Conservation (phyloP, 1,140 invertebrate genomes). For the Philopotamus ludificatus region DNA sequence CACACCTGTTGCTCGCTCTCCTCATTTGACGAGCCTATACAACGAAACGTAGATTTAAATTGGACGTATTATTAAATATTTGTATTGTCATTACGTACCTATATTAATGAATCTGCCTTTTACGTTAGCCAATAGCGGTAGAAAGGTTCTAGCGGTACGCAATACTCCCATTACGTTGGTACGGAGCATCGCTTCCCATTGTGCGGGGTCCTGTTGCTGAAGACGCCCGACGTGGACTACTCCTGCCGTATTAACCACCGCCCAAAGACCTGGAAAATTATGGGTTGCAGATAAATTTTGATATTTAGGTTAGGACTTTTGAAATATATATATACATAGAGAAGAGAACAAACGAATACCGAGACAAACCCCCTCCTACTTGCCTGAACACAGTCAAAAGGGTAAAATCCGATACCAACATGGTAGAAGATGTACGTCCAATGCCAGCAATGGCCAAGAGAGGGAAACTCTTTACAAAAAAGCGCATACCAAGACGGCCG, state of each 20-base stretch:
- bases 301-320: background rate
- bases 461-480: too few species aligned
- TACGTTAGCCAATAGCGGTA: conserved; percentile 61
- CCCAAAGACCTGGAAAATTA: conserved; percentile 66
- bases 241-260: conserved; percentile 78
- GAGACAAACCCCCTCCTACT: too few species aligned
- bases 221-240: conserved; percentile 66
- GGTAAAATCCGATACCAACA: too few species aligned
- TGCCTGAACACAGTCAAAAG: too few species aligned
- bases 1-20: conserved; percentile 60
- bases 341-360: too few species aligned
- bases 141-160: conserved; percentile 71
- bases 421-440: too few species aligned
- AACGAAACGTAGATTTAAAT: background rate
- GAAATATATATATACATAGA: too few species aligned
- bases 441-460: too few species aligned
- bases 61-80: background rate
- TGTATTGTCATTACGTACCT: conserved; percentile 46
- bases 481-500: too few species aligned
- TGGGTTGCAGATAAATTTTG: background rate
- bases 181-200: conserved; percentile 75
- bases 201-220: conserved; percentile 68
- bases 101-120: conserved; percentile 63
- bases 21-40: conserved; percentile 36
- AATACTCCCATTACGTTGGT: conserved; percentile 75